Evolutionary conservation across 2,113 vertebrate species (phyloP).

Genomic region (Pampusana beccarii): DNA sequence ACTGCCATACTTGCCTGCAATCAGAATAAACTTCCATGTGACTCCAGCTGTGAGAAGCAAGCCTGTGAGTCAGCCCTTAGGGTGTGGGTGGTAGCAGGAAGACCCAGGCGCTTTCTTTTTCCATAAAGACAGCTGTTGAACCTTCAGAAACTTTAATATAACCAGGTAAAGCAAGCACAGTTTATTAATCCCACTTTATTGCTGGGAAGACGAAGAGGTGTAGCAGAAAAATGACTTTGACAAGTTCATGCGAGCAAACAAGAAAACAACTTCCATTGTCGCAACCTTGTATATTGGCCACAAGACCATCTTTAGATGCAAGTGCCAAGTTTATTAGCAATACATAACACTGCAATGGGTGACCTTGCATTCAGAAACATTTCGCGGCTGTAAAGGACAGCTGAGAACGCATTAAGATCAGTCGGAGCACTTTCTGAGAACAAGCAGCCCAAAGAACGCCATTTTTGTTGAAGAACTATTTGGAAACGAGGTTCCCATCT

Average conservation of each 20-base stretch:
- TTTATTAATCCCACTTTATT: background rate
- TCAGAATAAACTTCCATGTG: background rate
- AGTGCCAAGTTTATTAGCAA: background rate
- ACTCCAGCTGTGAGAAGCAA: background rate
- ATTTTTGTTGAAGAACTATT: constrained; percentile 35
- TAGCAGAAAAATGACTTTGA: background rate
- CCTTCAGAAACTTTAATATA: background rate
- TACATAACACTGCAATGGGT: background rate
- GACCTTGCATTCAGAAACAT: background rate
- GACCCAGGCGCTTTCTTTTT: background rate
- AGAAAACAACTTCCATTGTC: background rate
- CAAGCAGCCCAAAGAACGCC: background rate
- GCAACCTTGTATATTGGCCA: background rate
- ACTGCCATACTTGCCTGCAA: background rate
- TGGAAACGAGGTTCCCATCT: constrained; percentile 39
- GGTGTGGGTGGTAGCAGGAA: background rate
- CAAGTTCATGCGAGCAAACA: background rate
- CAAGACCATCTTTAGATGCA: background rate
- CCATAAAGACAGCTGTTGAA: background rate
- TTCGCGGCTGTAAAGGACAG: background rate
- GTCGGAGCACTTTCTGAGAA: constrained; percentile 20
- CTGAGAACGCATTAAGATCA: background rate
- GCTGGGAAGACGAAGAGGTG: background rate
- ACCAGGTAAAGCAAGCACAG: background rate
- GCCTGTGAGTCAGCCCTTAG: background rate